These are phyloP conservation scores for Ceraclea dissimilis DNA, from an alignment of 2,888 invertebrate genomes.

Conservation along the genomic window DNA sequence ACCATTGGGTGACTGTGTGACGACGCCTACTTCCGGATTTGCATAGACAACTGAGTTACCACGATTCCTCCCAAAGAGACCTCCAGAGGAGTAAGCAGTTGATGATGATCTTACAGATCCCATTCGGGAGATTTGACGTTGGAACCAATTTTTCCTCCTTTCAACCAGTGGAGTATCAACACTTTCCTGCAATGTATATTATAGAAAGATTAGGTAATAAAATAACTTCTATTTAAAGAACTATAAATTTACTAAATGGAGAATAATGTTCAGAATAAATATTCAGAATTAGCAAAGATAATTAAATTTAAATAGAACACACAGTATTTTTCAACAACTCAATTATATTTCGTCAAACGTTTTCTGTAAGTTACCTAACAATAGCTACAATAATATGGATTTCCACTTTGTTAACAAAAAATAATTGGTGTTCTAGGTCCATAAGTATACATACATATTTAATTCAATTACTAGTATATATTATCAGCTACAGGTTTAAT, in stretches of 20 bases:
- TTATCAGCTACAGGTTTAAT: no score
- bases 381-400: no score
- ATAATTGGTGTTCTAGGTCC: no score
- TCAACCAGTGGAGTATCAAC: slow-evolving; percentile 84
- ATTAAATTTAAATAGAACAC: no score
- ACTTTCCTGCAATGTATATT: slow-evolving; percentile 60
- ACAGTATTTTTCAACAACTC: no score
- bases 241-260: background rate
- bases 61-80: slow-evolving; percentile 66
- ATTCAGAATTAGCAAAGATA: no score
- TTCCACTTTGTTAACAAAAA: no score
- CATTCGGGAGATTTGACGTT: slow-evolving; percentile 77
- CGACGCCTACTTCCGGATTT: slow-evolving; percentile 50
- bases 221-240: background rate
- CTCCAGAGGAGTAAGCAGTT: slow-evolving; percentile 75
- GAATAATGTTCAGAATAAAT: no score
- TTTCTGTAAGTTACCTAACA: no score
- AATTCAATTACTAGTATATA: no score
- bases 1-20: slow-evolving; percentile 31
- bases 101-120: slow-evolving; percentile 80
- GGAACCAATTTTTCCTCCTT: slow-evolving; percentile 81
- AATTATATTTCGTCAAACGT: no score
- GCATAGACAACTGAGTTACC: slow-evolving; percentile 70
- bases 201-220: background rate
- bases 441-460: no score